Percentiles rank a stretch among this genome's conserved stretches.
Evolutionary conservation across 2,797 vertebrate genomes (phyloP).

Genomic region (Argentina silus): DNA sequence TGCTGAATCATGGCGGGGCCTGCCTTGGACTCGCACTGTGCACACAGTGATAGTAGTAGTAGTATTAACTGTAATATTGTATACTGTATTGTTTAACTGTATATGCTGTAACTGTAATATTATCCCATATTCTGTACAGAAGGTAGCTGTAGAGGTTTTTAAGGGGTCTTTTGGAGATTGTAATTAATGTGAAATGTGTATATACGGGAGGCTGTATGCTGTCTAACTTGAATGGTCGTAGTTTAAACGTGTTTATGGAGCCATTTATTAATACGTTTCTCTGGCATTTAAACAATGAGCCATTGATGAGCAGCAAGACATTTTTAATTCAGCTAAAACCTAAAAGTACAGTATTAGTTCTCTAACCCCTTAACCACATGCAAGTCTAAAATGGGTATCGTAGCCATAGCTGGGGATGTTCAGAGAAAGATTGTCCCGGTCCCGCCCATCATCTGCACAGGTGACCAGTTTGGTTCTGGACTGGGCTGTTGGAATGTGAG

Average conservation of each 20-base stretch:
- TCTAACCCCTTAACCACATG: no score
- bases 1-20: conserved; percentile 71
- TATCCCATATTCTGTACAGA: no score
- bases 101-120: no score
- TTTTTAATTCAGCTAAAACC: neutral
- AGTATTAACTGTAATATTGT: no score
- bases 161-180: no score
- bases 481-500: conserved; percentile 74
- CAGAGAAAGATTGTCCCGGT: neutral
- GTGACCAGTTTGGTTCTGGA: conserved; percentile 70
- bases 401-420: neutral
- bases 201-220: no score
- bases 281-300: neutral
- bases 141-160: no score
- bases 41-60: neutral
- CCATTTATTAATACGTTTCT: neutral
- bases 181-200: no score
- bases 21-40: conserved; percentile 21
- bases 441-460: conserved; percentile 63
- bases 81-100: no score
- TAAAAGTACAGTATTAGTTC: neutral
- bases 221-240: no score
- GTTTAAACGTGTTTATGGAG: neutral
- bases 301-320: neutral
- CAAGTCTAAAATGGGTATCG: neutral